Base-by-base conservation (phyloP, 2,113 vertebrate species). In the Delphinus delphis region DNA sequence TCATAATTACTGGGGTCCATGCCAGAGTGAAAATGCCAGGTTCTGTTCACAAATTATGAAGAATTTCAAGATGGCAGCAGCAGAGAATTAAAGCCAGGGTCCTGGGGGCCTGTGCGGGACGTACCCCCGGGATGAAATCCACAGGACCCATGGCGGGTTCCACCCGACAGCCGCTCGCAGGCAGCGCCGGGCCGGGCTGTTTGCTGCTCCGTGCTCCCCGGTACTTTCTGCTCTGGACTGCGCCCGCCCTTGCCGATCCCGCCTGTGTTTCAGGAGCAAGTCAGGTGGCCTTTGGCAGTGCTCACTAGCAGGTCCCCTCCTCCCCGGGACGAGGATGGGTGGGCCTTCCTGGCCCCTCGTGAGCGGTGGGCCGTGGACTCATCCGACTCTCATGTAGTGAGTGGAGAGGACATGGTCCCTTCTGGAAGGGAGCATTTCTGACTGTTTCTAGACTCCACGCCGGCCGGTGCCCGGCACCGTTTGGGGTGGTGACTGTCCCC, bases 401-500 rank as follows among this genome's bases (percentile, higher is more conserved):
- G n/a, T 6, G 38, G 58, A 36, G 67, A 18, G 44, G 65, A 50
- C 1, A 3, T 3, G 50, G 55, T 63, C 8, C 1, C 38, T 41
- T n/a, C 38, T 5, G 74, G 31, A 14, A 14, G 3, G 82, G 47
- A 33, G 31, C 3, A 8, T 20, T 38, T 68, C 41, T 25, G 9
- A 63, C 53, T 70, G 28, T 18, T 62, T 60, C 25, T 23, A 33
- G 47, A 28, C 20, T 21, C 28, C 3, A 0, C 26, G 2, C 25
- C 7, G 2, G 41, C 62, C 7, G 1, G 67, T 20, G 63, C 63
- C n/a, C 0, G 0, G 31, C n/a, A 8, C 0, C 7, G 33, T n/a
- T 53, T 73, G 50, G 20, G 36, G 26, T 3, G 36, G 82, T 0
- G 21, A 26, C 60, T 1, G 36, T 4, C 33, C 53, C 25, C 2